Evolutionary conservation across 2,888 invertebrate genomes (phyloP).

Genomic region (Orthonevra nobilis): DNA sequence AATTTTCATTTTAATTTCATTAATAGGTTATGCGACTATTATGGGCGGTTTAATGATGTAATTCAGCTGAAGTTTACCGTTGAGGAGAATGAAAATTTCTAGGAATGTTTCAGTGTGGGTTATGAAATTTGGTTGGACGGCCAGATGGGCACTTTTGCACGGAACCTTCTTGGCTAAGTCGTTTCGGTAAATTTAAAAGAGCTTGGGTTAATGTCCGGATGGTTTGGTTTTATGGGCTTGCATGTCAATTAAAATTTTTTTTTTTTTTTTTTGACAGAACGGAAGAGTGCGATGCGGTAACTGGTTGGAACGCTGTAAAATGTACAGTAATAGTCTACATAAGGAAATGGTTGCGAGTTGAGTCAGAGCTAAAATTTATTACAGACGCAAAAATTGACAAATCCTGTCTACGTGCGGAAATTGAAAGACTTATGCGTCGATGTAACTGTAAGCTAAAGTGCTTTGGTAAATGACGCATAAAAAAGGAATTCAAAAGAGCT

Average conservation of each 20-base stretch:
- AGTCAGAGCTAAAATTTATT: background rate
- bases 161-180: constrained; percentile 27
- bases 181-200: constrained; percentile 33
- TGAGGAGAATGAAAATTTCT: constrained; percentile 14
- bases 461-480: too few relatives aligned
- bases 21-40: constrained; percentile 44
- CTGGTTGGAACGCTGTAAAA: background rate
- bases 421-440: too few relatives aligned
- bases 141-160: constrained; percentile 43
- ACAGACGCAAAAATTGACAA: too few relatives aligned
- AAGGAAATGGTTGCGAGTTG: background rate
- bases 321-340: background rate
- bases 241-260: constrained; percentile 24
- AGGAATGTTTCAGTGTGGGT: constrained; percentile 20
- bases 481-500: too few relatives aligned
- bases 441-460: too few relatives aligned
- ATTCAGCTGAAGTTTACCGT: constrained; percentile 34
- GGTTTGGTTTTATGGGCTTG: constrained; percentile 5
- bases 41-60: constrained; percentile 44
- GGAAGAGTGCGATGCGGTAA: constrained; percentile 2
- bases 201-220: constrained; percentile 38
- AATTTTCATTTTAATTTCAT: constrained; percentile 44
- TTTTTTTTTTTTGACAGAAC: too few relatives aligned
- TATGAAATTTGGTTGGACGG: constrained; percentile 24
- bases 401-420: too few relatives aligned